Evolutionary conservation across 2,113 vertebrate species (phyloP).

Genomic region (Mormyrus iriodes): DNA sequence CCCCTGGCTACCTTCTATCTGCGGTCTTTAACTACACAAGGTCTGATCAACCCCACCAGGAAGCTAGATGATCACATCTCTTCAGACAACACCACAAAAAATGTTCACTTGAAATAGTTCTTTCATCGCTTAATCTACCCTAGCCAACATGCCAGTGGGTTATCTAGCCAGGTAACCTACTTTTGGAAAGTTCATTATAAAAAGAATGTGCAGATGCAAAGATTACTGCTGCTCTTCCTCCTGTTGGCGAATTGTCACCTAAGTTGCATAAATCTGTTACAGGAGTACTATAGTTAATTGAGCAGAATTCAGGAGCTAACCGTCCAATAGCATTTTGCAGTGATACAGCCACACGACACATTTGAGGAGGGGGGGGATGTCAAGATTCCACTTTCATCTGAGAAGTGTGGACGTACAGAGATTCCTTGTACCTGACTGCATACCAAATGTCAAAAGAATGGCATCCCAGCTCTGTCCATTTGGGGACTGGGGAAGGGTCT

Average conservation of each 20-base stretch:
- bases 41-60: not conserved
- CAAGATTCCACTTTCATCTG: not conserved
- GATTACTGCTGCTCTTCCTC: not conserved
- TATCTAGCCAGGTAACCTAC: not conserved
- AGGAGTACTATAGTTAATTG: not conserved
- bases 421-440: not conserved
- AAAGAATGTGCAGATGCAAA: not conserved
- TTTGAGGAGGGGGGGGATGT: no score
- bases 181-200: not conserved
- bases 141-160: not conserved
- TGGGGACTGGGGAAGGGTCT: not conserved
- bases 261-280: not conserved
- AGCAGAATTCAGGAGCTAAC: not conserved
- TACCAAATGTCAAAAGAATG: not conserved
- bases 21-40: not conserved
- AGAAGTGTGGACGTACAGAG: not conserved
- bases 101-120: not conserved
- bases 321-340: not conserved
- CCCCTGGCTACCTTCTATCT: not conserved
- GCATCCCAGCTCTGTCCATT: no score
- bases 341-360: not conserved
- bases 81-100: not conserved
- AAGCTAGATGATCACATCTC: not conserved
- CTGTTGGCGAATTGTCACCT: not conserved
- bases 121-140: not conserved